Evolutionary conservation across 2,113 vertebrate genomes (phyloP).

Genomic region (Phalacrocorax pelagicus): DNA sequence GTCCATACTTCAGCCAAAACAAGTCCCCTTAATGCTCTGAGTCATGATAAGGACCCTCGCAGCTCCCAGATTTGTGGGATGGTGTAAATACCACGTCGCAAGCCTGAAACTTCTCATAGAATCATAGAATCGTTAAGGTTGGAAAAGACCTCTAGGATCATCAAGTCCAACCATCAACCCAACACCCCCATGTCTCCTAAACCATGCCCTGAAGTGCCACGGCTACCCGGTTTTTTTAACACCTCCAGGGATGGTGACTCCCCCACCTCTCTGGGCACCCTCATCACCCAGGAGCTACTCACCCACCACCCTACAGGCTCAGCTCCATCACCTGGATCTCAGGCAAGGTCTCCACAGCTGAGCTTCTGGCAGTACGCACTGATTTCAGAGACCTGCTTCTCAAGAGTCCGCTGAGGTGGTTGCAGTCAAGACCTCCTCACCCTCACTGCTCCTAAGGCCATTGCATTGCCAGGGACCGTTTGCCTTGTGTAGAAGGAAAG

Average conservation of each 20-base stretch:
- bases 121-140: no score
- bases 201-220: no score
- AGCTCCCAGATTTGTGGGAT: neutral
- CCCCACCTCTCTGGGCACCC: no score
- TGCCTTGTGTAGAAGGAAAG: neutral
- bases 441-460: neutral
- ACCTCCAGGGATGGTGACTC: no score
- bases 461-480: neutral
- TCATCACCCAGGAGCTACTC: no score
- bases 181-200: no score
- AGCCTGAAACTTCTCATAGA: neutral
- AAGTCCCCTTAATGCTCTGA: neutral
- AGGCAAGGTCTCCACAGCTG: neutral
- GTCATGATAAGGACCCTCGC: accelerated
- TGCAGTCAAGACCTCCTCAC: neutral
- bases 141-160: no score
- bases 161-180: no score
- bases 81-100: neutral
- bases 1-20: neutral
- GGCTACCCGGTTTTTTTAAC: no score
- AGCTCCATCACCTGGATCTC: neutral
- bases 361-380: neutral
- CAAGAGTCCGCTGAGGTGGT: neutral
- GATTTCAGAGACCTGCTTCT: neutral
- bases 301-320: neutral